phyloP scores from a whole-genome alignment of 2,113 vertebrate species.

The Cranoglanis bouderius region DNA sequence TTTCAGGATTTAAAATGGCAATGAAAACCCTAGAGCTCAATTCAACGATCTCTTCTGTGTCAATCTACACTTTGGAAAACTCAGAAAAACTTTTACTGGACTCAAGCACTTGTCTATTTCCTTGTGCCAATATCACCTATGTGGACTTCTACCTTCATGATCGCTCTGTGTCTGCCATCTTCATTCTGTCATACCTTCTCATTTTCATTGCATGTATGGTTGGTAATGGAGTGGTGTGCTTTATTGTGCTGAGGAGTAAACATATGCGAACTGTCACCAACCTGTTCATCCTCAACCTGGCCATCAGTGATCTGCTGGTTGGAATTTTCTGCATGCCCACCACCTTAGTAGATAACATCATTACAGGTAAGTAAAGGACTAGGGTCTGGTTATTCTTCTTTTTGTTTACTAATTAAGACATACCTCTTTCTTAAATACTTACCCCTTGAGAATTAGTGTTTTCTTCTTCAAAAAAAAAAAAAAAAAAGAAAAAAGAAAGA shows the following conservation, averaged over 20 bases:
- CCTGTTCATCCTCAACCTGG: conserved; percentile 78
- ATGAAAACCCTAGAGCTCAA: conserved; percentile 12
- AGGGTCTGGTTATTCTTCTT: background rate
- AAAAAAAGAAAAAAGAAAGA: no score
- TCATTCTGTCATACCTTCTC: conserved; percentile 86
- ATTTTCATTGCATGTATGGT: conserved; percentile 91
- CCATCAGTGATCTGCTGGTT: conserved; percentile 89
- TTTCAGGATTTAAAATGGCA: conserved; percentile 41
- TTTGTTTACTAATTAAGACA: background rate
- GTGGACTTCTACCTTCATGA: conserved; percentile 88
- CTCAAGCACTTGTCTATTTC: conserved; percentile 4
- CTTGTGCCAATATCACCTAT: conserved; percentile 76
- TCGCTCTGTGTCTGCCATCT: conserved; percentile 78
- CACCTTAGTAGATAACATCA: conserved; percentile 91
- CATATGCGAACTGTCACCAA: conserved; percentile 82
- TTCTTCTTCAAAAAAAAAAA: no score
- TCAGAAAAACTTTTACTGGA: conserved; percentile 24
- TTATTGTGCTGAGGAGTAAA: conserved; percentile 79
- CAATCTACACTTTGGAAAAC: background rate
- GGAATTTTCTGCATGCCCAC: conserved; percentile 97
- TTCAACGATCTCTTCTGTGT: conserved; percentile 23
- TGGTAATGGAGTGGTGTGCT: conserved; percentile 86
- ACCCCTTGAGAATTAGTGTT: no score
- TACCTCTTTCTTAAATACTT: no score
- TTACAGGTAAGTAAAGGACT: conserved; percentile 76